phyloP scores from a whole-genome alignment of 2,113 vertebrate genomes.

The Cololabis saira region DNA sequence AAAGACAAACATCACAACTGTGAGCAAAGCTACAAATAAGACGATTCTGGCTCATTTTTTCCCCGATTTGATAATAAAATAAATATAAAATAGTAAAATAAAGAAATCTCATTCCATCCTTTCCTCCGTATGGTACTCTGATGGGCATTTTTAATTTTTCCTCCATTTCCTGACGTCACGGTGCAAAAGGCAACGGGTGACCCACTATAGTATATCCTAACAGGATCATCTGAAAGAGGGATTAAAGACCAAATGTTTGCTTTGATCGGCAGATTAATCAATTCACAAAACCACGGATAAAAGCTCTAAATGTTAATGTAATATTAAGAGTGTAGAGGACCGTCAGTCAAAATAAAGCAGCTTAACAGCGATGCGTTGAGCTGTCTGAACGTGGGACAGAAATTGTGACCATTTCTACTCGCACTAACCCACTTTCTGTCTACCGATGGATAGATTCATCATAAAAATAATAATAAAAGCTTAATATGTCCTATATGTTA shows the following conservation, averaged over 20 bases:
- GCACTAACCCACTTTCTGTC: no score
- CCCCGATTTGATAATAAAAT: no score
- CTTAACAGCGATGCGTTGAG: no score
- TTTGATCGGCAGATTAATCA: slow-evolving; percentile 26
- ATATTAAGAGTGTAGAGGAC: background rate
- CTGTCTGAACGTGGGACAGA: no score
- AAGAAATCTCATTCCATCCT: no score
- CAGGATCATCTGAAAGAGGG: slow-evolving; percentile 1
- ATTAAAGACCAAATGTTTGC: slow-evolving; percentile 21
- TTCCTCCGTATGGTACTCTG: background rate
- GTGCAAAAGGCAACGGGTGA: background rate
- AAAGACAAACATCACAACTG: slow-evolving; percentile 52
- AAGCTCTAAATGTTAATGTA: background rate
- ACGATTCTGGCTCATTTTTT: no score
- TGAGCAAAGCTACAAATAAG: background rate
- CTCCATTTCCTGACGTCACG: background rate
- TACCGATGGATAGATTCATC: no score
- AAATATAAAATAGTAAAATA: no score
- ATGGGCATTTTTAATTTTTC: background rate
- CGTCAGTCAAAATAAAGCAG: no score
- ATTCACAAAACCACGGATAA: background rate
- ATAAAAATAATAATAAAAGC: no score
- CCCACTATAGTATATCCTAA: background rate
- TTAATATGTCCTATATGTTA: no score
- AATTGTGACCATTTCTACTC: no score